Evolutionary conservation across 2,888 invertebrate genomes (phyloP).

Genomic region (Epinotia brunnichana): DNA sequence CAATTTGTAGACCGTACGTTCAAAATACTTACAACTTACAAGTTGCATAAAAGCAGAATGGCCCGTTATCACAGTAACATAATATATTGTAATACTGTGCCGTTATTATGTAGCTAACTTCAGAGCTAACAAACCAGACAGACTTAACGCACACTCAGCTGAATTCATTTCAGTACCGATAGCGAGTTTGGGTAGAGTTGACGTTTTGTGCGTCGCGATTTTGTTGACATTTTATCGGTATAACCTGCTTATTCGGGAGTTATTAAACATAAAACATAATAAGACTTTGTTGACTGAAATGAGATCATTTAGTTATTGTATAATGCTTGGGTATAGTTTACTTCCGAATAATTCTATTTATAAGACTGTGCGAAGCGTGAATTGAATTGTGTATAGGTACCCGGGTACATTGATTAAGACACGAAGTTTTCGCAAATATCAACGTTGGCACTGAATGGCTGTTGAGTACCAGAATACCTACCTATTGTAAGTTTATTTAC

Average conservation of each 20-base stretch:
- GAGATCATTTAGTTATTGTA: neutral
- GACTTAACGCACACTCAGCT: neutral
- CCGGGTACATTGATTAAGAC: neutral
- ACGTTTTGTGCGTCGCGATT: neutral
- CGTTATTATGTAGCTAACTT: neutral
- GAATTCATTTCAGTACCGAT: neutral
- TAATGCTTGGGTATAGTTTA: neutral
- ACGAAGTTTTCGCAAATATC: neutral
- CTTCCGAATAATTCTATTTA: neutral
- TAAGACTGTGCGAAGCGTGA: neutral
- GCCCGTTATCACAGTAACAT: too few species aligned
- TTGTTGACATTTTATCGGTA: neutral
- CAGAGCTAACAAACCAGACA: neutral
- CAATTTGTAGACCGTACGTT: too few species aligned
- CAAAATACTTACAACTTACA: too few species aligned
- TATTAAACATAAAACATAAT: neutral
- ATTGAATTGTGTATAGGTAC: conserved; percentile 6
- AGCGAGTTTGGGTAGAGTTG: neutral
- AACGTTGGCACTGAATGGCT: neutral
- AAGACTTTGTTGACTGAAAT: neutral
- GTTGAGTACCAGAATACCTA: too few species aligned
- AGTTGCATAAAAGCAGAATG: neutral
- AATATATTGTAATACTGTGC: too few species aligned
- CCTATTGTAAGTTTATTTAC: neutral
- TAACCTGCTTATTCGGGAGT: neutral